Base-by-base conservation (phyloP, 1,140 invertebrate species). In the Sarcophaga peregrina region DNA sequence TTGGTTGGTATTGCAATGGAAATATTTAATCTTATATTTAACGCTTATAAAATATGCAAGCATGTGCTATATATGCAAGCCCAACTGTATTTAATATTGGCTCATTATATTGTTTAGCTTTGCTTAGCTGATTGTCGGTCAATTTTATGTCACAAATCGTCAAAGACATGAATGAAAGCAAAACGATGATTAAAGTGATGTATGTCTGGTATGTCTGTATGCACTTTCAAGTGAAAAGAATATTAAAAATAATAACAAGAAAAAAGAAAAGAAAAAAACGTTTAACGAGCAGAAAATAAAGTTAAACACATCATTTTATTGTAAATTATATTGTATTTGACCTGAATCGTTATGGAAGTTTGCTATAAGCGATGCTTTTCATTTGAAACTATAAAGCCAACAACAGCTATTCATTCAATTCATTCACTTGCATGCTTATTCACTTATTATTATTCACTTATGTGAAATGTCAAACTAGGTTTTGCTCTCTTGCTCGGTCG, bases 91-190 rank as follows among this genome's bases (percentile, higher is more conserved):
- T 37, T 37, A 15, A 58, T 58, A n/a, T 75, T 37, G 73, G 0
- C 0, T 17, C 25, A 47, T 76, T 76, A 20, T 76, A 76, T 50
- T 13, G 25, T 37, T 37, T 37, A 37, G 25, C 25, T 37, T 37
- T 37, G 25, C 25, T 37, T 37, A 37, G 25, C 25, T 37, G 25
- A 37, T 76, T n/a, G 74, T 25, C 13, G 10, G 45, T 76, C 74
- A 47, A 76, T 76, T 76, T 47, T 13, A 47, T 76, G 48, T 50
- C 74, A 76, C 25, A 50, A 76, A 47, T 76, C 46, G 37, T 76
- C 46, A 9, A 10, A 76, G 25, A 37, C 46, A 11, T 75, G 73
- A 50, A 7, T n/a, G 8, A 76, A 50, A 25, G 8, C 17, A 68
- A 68, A 68, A 68, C n/a, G 7, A 17, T 7, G 25, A 76, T 17